Percentiles rank a stretch among this genome's conserved stretches.
These are phyloP conservation scores for Heliothis subflexa DNA, from an alignment of 1,140 invertebrate genomes.

Conservation along the genomic window DNA sequence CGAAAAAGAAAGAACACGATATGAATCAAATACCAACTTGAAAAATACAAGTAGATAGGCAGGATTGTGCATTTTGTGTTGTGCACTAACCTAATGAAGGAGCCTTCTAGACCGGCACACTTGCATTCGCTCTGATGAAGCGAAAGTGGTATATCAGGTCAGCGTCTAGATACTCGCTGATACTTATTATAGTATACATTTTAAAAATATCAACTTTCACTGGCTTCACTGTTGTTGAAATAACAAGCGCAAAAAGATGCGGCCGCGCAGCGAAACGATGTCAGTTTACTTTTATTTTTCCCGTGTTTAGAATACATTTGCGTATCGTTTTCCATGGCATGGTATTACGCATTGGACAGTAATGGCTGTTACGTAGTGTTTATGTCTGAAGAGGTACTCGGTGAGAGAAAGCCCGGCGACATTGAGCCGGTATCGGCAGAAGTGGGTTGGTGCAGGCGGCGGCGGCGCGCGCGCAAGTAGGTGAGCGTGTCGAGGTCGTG, in stretches of 20 bases:
- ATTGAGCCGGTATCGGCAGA: conserved; percentile 71
- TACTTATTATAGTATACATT: conserved; percentile 21
- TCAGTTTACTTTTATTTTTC: conserved; percentile 38
- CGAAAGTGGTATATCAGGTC: conserved; percentile 51
- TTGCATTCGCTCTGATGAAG: conserved; percentile 49
- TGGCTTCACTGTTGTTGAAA: background rate
- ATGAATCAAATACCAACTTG: background rate
- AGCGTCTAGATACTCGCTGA: conserved; percentile 20
- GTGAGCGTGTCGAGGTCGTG: conserved; percentile 85
- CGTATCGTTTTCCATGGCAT: conserved; percentile 23
- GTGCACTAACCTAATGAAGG: background rate
- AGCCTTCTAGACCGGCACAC: conserved; percentile 9
- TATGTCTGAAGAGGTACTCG: conserved; percentile 48
- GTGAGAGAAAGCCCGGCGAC: conserved; percentile 76
- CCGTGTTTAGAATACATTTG: conserved; percentile 28
- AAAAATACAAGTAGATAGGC: background rate
- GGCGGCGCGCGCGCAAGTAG: conserved; percentile 71
- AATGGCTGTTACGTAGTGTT: conserved; percentile 43
- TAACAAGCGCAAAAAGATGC: conserved; percentile 20
- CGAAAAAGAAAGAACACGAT: background rate
- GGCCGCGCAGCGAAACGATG: conserved; percentile 7
- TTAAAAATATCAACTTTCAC: conserved; percentile 38
- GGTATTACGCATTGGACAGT: conserved; percentile 45
- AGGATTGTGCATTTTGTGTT: background rate
- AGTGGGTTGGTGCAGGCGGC: conserved; percentile 75